Evolutionary conservation across 2,888 invertebrate genomes (phyloP), one percentile per base, ranked within the genome.

Genomic region (Gymnoscelis rufifasciata): DNA sequence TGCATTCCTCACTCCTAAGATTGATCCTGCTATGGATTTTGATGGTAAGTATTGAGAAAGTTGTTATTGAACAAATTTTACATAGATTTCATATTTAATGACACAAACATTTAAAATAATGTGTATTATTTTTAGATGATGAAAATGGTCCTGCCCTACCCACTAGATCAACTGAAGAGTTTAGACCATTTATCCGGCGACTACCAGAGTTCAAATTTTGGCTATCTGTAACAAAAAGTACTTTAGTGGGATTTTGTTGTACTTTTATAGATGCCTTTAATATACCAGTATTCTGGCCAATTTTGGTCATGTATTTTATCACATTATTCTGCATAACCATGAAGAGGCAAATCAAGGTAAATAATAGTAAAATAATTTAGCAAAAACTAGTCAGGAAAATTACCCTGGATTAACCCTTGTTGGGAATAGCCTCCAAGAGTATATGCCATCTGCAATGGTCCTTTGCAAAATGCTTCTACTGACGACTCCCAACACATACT

Each of bases 271-370:
- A 99, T 71, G 94, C 95, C 67, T 97, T 99, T 86, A 98, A 99
- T 90, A 95, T 99, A 81, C 99, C 99, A 74, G 99, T 99, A 68
- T 99, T 99, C 89, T 99, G 99, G 99, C 99, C 99, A 51, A 99
- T 99, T 71, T 91, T 99, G 78, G 98, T 99, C 69, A 97, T 99
- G 95, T 99, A 99, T 89, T 99, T 99, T 89, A 95, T 99, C 75
- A 97, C 98, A 47, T 90, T 99, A 62, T 97, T 99, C 88, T 95
- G 97, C 87, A 96, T 99, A 75, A 99, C 99, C 47, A 99, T 99
- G 99, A 99, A 99, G 89, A 93, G 98, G 72, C 99, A 99, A 91
- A 99, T 99, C 71, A 98, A 95, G 94, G 98, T 98, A 84, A 91
- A n/a, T n/a, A n/a, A n/a, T n/a, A n/a, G n/a, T n/a, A n/a, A n/a